These are phyloP conservation scores for Callopanchax toddi DNA, from an alignment of 2,113 vertebrate genomes.

Conservation along the genomic window DNA sequence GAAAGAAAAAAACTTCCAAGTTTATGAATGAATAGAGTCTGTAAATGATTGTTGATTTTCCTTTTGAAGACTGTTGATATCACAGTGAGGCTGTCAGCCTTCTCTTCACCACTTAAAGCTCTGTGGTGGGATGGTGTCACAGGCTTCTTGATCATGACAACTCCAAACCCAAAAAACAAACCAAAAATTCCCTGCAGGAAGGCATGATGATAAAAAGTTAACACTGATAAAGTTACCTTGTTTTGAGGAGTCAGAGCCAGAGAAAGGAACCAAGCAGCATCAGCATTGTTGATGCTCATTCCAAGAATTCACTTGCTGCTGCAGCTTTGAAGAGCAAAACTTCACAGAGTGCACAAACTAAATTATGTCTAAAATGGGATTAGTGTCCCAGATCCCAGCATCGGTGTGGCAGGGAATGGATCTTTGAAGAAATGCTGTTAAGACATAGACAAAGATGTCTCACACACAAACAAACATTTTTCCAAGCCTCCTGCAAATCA, in stretches of 20 bases:
- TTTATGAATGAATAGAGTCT: neutral
- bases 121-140: constrained; percentile 4
- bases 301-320: constrained; percentile 30
- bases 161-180: constrained; percentile 21
- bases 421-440: constrained; percentile 48
- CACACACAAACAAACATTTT: neutral
- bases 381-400: constrained; percentile 46
- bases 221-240: constrained; percentile 12
- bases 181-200: constrained; percentile 19
- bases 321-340: constrained; percentile 45
- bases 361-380: constrained; percentile 57
- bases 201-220: constrained; percentile 15
- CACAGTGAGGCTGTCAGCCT: neutral
- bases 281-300: constrained; percentile 51
- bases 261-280: constrained; percentile 57
- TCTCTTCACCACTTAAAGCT: neutral
- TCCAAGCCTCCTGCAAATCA: constrained; percentile 7
- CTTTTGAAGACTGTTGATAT: neutral
- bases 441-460: constrained; percentile 25
- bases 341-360: constrained; percentile 49
- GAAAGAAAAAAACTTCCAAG: neutral
- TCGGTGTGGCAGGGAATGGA: constrained; percentile 24
- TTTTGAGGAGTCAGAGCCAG: constrained; percentile 36
- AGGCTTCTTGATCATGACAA: constrained; percentile 28
- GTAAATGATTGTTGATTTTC: neutral